A percentile compares a stretch with the other conserved stretches of the same genome.
These are phyloP conservation scores for Ispidina lecontei DNA, from an alignment of 2,797 vertebrate genomes.

Conservation along the genomic window DNA sequence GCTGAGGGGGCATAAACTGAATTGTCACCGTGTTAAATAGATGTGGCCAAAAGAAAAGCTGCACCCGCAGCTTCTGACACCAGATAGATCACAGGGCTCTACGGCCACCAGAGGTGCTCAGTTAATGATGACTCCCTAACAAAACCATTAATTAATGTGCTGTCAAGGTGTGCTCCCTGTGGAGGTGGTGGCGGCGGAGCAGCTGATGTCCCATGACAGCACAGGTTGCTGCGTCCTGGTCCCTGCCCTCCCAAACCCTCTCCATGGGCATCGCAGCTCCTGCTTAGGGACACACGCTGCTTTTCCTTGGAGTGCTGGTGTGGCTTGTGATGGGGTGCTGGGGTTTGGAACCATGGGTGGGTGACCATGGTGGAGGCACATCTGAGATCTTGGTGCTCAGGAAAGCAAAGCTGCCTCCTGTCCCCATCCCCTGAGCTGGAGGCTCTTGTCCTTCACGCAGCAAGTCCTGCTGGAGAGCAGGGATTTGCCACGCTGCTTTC, in stretches of 20 bases:
- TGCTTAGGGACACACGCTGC: fast-evolving
- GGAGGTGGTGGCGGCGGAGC: neutral
- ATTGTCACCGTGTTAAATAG: neutral
- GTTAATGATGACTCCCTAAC: neutral
- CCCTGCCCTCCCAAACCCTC: neutral
- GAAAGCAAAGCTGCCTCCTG: neutral
- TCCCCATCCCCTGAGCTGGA: neutral
- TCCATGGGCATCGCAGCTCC: neutral
- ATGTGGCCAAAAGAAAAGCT: neutral
- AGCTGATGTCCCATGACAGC: neutral
- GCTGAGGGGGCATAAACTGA: slow-evolving; percentile 33
- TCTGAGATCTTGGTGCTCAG: fast-evolving
- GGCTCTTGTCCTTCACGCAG: neutral
- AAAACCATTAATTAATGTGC: neutral
- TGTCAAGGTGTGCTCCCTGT: fast-evolving
- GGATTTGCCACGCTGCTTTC: neutral
- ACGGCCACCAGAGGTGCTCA: neutral
- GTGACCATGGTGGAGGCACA: fast-evolving
- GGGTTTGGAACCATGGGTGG: neutral
- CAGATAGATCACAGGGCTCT: neutral
- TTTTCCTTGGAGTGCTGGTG: fast-evolving
- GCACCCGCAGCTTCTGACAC: neutral
- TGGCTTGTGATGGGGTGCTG: fast-evolving
- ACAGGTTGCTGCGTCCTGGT: fast-evolving
- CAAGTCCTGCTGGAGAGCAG: neutral